Evolutionary conservation across 2,113 vertebrate species (phyloP).

Genomic region (Pycnonotus jocosus): DNA sequence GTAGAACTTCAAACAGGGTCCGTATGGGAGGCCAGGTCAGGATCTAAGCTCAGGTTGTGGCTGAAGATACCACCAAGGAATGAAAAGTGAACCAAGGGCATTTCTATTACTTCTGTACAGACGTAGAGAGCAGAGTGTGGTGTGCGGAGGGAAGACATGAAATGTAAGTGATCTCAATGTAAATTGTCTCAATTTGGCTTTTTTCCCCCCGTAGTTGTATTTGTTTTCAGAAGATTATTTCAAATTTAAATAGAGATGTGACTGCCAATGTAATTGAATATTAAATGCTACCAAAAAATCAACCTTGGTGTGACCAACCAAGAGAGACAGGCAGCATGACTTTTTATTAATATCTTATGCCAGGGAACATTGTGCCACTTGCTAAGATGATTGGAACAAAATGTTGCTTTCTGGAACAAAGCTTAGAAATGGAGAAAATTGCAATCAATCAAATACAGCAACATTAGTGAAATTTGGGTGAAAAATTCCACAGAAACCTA

Average conservation of each 20-base stretch:
- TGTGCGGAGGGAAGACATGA: neutral
- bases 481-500: neutral
- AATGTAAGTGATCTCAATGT: neutral
- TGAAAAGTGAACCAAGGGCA: neutral
- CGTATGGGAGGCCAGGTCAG: slow-evolving; percentile 60
- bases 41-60: neutral
- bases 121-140: neutral
- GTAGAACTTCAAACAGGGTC: slow-evolving; percentile 52
- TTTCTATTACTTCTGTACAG: neutral
- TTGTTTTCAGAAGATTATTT: slow-evolving; percentile 10
- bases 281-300: slow-evolving; percentile 15
- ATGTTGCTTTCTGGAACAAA: slow-evolving; percentile 62
- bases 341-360: slow-evolving; percentile 58
- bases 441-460: slow-evolving; percentile 48
- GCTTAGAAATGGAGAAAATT: slow-evolving; percentile 49
- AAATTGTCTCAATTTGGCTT: neutral
- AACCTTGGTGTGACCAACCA: slow-evolving; percentile 11
- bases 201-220: neutral
- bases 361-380: slow-evolving; percentile 44
- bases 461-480: slow-evolving; percentile 36
- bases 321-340: slow-evolving; percentile 25
- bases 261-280: neutral
- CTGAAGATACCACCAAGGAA: neutral
- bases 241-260: neutral
- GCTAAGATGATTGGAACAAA: slow-evolving; percentile 53